phyloP scores from a whole-genome alignment of 2,113 vertebrate genomes.

The Holacanthus passer region DNA sequence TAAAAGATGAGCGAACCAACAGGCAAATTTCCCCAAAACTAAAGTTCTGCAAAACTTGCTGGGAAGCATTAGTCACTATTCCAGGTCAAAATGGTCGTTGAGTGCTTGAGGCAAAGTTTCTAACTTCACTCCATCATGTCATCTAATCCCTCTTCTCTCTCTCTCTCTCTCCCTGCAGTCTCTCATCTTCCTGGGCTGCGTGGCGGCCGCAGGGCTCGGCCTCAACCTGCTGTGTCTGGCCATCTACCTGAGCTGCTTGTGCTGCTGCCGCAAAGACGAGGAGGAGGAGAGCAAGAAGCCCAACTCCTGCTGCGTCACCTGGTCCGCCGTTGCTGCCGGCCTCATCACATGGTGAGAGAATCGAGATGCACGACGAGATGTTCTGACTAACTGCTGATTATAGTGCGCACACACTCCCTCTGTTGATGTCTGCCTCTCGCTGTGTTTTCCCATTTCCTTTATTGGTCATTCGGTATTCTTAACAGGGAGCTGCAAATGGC shows the following conservation, averaged over 20 bases:
- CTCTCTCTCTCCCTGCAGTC: conserved; percentile 82
- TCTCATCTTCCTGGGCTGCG: conserved; percentile 90
- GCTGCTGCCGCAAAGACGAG: conserved; percentile 89
- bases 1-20: neutral
- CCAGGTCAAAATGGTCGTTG: neutral
- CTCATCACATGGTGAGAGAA: conserved; percentile 93
- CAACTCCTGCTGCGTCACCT: conserved; percentile 91
- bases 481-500: neutral
- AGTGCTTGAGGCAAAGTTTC: neutral
- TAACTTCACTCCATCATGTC: conserved; percentile 1
- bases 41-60: neutral
- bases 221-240: conserved; percentile 92
- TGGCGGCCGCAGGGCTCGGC: conserved; percentile 89
- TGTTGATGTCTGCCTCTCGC: conserved; percentile 5
- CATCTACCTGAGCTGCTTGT: conserved; percentile 90
- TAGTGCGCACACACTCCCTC: neutral
- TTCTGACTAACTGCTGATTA: conserved; percentile 18
- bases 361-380: neutral
- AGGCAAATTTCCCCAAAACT: neutral
- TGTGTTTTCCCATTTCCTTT: conserved; percentile 6
- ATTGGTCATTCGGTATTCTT: conserved; percentile 38
- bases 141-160: neutral
- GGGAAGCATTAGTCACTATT: neutral
- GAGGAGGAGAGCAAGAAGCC: conserved; percentile 87
- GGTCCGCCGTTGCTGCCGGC: conserved; percentile 90